phyloP scores from a whole-genome alignment of 2,888 invertebrate species.

The Tinea semifulvella region DNA sequence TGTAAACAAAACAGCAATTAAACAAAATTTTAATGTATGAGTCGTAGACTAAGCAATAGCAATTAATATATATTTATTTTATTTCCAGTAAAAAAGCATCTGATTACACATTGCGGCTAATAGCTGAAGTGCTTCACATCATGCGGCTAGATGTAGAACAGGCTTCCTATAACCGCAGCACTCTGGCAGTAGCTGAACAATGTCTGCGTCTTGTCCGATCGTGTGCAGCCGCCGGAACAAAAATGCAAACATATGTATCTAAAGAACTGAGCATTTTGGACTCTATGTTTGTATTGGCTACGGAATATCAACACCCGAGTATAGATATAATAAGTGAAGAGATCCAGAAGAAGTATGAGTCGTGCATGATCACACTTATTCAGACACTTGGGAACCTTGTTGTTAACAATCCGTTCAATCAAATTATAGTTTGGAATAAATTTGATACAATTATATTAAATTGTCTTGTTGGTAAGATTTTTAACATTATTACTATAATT shows the following conservation, averaged over 20 bases:
- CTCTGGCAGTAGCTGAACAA: conserved; percentile 59
- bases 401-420: conserved; percentile 62
- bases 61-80: too few relatives aligned
- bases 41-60: too few relatives aligned
- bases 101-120: conserved; percentile 56
- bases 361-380: conserved; percentile 60
- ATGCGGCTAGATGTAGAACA: conserved; percentile 60
- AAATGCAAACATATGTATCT: conserved; percentile 62
- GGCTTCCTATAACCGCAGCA: conserved; percentile 55
- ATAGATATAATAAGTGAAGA: conserved; percentile 53
- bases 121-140: conserved; percentile 60
- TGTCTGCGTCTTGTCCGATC: conserved; percentile 62
- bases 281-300: conserved; percentile 55
- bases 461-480: conserved; percentile 36
- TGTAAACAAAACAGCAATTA: too few relatives aligned
- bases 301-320: conserved; percentile 53
- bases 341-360: conserved; percentile 52
- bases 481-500: not conserved
- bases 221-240: conserved; percentile 59
- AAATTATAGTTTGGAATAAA: conserved; percentile 62
- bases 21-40: too few relatives aligned
- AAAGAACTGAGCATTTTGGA: conserved; percentile 59
- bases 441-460: conserved; percentile 57
- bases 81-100: conserved; percentile 62
- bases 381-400: conserved; percentile 68